Evolutionary conservation across 2,888 invertebrate species (phyloP), one percentile per base, ranked within the genome.

Genomic region (Limnephilus marmoratus): DNA sequence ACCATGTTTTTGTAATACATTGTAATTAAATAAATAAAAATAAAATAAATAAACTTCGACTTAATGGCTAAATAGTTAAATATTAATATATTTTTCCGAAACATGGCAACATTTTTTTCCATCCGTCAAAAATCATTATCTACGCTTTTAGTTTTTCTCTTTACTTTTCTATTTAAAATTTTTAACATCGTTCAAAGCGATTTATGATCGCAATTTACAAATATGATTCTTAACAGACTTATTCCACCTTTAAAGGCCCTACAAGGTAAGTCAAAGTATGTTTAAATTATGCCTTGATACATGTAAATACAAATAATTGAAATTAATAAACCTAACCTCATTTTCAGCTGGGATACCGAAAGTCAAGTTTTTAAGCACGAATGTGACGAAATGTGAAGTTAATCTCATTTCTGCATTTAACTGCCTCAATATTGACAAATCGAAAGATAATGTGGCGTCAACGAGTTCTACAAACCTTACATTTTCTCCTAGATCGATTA

Each of bases 401-500:
- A 68, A 81, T 12, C n/a, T 92, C 11, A 18, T 92, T 45, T 90
- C 90, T 90, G 92, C 90, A 12, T n/a, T 92, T 24, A 92, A 80
- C 37, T 80, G 80, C n/a, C 80, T 89, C 37, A 80, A 12, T 45
- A 89, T 81, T 15, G 34, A 80, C n/a, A 68, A 89, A 13, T 68
- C 29, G 18, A 89, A 49, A 34, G 37, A 80, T 82, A 49, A 90
- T 80, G 80, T 31, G 18, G 3, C 13, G 13, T 49, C 49, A 15
- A 53, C 68, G 68, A 24, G 31, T 89, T 11, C 29, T 29, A 45
- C 87, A 7, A 86, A 80, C 18, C 13, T 91, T 37, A 24, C 41
- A 18, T 91, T 93, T 90, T 93, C 90, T 49, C 92, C 93, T 5
- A 90, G 81, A 31, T 91, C 93, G 31, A 92, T 92, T 53, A 45